Evolutionary conservation across 2,113 vertebrate species (phyloP).

Genomic region (Prietella phreatophila): DNA sequence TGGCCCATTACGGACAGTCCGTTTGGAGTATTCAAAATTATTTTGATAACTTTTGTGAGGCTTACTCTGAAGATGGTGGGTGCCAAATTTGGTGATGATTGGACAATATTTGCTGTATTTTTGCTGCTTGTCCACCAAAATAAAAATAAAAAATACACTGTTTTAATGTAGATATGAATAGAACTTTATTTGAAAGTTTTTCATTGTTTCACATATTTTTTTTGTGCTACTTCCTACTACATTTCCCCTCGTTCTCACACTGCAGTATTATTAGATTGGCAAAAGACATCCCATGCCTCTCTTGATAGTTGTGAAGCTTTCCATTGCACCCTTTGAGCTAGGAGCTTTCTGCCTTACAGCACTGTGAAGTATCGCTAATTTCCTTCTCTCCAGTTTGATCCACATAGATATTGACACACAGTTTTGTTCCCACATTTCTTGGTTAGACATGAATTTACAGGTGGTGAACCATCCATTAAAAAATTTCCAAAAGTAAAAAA

Average conservation of each 20-base stretch:
- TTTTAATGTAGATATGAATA: background rate
- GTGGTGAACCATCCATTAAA: background rate
- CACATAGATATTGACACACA: background rate
- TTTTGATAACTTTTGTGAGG: too few relatives aligned
- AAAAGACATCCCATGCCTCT: background rate
- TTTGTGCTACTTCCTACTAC: background rate
- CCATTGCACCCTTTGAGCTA: background rate
- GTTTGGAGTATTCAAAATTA: too few relatives aligned
- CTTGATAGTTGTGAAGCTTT: background rate
- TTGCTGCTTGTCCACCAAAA: background rate
- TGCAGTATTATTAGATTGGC: background rate
- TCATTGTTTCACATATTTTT: background rate
- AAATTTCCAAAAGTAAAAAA: background rate
- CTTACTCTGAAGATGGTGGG: too few relatives aligned
- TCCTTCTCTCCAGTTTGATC: background rate
- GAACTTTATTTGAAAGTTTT: background rate
- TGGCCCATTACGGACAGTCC: too few relatives aligned
- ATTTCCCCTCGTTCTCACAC: conserved; percentile 13
- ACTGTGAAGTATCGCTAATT: background rate
- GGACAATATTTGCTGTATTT: background rate
- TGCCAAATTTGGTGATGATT: too few relatives aligned
- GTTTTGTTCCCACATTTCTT: background rate
- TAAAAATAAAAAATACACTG: background rate
- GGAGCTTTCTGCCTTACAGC: background rate
- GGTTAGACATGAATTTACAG: background rate